Evolutionary conservation across 1,140 invertebrate species (phyloP).

Genomic region (Medauroidea extradentata): DNA sequence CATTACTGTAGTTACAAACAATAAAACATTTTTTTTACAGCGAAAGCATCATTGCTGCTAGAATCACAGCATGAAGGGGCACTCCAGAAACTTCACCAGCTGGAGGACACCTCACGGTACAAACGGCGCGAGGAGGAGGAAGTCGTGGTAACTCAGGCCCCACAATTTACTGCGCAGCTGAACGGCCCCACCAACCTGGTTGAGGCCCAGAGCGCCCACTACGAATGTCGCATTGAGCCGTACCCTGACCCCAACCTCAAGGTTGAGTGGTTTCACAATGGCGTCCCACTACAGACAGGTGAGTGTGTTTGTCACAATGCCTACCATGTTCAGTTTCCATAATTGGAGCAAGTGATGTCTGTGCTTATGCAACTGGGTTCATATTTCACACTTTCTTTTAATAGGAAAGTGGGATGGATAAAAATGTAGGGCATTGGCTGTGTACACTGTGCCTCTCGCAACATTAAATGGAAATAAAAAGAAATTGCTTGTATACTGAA

Average conservation of each 20-base stretch:
- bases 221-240: conserved; percentile 94
- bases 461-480: too few species aligned
- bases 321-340: too few species aligned
- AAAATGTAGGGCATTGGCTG: too few species aligned
- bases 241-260: conserved; percentile 90
- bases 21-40: too few species aligned
- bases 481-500: too few species aligned
- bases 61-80: conserved; percentile 89
- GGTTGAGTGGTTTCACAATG: conserved; percentile 93
- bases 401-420: too few species aligned
- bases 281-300: conserved; percentile 79
- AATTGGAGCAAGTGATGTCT: too few species aligned
- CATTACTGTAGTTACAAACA: too few species aligned
- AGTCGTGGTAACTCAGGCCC: conserved; percentile 71
- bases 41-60: conserved; percentile 77
- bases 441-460: too few species aligned
- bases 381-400: too few species aligned
- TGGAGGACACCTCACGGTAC: conserved; percentile 79
- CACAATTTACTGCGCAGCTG: conserved; percentile 79
- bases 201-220: conserved; percentile 88
- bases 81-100: conserved; percentile 76
- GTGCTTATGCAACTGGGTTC: too few species aligned
- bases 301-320: too few species aligned
- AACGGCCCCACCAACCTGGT: conserved; percentile 74
- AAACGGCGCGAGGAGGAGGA: conserved; percentile 79